phyloP scores from a whole-genome alignment of 2,797 vertebrate species.

The Melanotaenia parkinsoni region DNA sequence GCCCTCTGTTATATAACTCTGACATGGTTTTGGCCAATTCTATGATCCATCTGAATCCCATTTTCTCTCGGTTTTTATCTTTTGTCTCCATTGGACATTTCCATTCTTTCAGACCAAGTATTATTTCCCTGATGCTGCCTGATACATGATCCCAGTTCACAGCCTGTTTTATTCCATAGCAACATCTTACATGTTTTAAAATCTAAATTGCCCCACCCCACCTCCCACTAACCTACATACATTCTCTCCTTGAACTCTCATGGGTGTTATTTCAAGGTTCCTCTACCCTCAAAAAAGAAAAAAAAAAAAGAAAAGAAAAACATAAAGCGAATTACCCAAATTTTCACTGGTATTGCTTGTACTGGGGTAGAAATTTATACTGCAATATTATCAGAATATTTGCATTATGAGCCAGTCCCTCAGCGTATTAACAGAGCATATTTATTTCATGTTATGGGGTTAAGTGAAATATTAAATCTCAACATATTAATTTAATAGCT shows the following conservation, averaged over 20 bases:
- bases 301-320: constrained; percentile 24
- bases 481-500: constrained; percentile 3
- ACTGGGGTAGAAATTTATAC: constrained; percentile 16
- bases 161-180: constrained; percentile 35
- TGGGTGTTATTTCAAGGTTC: constrained; percentile 68
- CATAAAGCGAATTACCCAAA: constrained; percentile 35
- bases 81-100: constrained; percentile 33
- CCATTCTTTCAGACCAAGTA: constrained; percentile 43
- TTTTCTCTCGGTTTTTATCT: constrained; percentile 52
- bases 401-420: constrained; percentile 28
- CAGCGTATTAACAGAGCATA: constrained; percentile 5
- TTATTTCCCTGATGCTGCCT: constrained; percentile 17
- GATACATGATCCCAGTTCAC: constrained; percentile 48
- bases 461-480: background rate
- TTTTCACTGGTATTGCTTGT: constrained; percentile 42
- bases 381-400: constrained; percentile 43
- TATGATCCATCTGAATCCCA: constrained; percentile 55
- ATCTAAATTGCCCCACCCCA: constrained; percentile 41
- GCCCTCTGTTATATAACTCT: constrained; percentile 53
- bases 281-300: constrained; percentile 18
- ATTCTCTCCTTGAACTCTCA: constrained; percentile 66
- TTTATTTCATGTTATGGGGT: constrained; percentile 9
- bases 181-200: constrained; percentile 54
- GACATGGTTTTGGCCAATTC: constrained; percentile 49
- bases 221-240: constrained; percentile 63